These are phyloP conservation scores for Coelopa pilipes DNA, from an alignment of 2,888 invertebrate genomes.

Conservation along the genomic window DNA sequence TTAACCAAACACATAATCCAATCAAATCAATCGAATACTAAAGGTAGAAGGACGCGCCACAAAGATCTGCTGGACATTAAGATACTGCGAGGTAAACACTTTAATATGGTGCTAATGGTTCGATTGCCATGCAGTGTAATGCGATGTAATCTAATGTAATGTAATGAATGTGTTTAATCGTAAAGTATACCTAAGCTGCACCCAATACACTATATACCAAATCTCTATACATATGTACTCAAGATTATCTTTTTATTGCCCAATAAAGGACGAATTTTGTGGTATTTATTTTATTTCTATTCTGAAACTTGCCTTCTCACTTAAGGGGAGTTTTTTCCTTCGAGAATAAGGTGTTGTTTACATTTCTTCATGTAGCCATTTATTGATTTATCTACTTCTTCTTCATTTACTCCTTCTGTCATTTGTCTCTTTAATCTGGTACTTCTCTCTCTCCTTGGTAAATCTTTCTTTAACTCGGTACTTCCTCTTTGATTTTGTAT, in stretches of 20 bases:
- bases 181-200: no score
- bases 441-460: no score
- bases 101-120: constrained; percentile 13
- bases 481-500: neutral
- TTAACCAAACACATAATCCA: constrained; percentile 32
- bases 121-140: neutral
- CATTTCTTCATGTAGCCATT: neutral
- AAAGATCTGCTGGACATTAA: constrained; percentile 68
- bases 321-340: no score
- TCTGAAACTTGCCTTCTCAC: no score
- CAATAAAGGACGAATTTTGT: no score
- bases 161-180: no score
- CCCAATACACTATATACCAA: neutral
- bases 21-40: constrained; percentile 40
- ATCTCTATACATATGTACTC: neutral
- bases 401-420: no score
- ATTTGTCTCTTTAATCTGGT: no score
- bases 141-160: neutral
- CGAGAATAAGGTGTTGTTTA: neutral
- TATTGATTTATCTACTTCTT: neutral
- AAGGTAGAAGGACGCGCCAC: constrained; percentile 67
- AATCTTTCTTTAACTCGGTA: neutral
- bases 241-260: neutral
- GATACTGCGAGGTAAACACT: constrained; percentile 66
- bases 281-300: no score